Evolutionary conservation across 2,797 vertebrate species (phyloP).

Genomic region (Coluber constrictor): DNA sequence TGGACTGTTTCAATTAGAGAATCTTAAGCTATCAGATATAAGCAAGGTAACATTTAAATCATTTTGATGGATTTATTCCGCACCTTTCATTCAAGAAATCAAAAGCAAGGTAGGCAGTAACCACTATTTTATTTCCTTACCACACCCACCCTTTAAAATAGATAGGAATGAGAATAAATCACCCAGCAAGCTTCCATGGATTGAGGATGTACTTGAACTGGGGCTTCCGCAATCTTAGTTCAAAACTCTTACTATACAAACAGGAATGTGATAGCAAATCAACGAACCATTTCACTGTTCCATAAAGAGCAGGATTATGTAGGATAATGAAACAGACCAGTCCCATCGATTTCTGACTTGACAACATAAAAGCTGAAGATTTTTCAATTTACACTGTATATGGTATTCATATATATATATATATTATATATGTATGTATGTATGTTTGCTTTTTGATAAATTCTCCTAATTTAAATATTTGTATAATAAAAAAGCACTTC

Average conservation of each 20-base stretch:
- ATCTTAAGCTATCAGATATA: neutral
- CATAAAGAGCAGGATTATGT: neutral
- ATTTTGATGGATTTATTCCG: neutral
- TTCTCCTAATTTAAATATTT: neutral
- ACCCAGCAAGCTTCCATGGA: neutral
- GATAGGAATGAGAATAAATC: neutral
- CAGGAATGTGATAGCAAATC: neutral
- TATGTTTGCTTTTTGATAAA: neutral
- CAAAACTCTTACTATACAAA: neutral
- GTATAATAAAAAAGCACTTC: neutral
- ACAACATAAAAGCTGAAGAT: neutral
- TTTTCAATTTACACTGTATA: neutral
- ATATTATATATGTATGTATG: no score
- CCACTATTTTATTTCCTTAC: neutral
- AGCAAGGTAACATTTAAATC: neutral
- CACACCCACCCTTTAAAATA: neutral
- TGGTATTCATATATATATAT: neutral
- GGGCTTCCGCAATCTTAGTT: neutral
- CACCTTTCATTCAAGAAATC: neutral
- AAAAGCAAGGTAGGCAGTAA: neutral
- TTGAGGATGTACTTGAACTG: neutral
- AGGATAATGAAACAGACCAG: neutral
- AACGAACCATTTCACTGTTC: neutral
- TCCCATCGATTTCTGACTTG: neutral
- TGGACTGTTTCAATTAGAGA: neutral